A percentile compares a stretch with the other conserved stretches of the same genome.
Evolutionary conservation across 23 tunicate species (phyloP).

Genomic region (Pegea sp.): DNA sequence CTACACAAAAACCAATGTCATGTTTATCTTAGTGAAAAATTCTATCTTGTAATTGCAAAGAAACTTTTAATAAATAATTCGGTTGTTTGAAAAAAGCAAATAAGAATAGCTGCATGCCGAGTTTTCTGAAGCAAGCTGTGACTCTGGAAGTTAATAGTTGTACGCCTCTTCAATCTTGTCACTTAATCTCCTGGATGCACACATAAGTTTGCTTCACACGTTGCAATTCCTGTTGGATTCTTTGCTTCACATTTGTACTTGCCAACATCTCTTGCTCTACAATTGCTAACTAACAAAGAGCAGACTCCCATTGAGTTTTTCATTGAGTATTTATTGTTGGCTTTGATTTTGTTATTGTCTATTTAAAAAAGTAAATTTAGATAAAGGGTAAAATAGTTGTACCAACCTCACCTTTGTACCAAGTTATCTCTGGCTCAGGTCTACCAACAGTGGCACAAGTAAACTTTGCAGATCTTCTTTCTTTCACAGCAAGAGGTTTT

Average conservation of each 20-base stretch:
- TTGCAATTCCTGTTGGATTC: conserved; percentile 58
- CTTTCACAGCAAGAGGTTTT: conserved; percentile 45
- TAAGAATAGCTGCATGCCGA: too few species aligned
- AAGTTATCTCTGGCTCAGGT: conserved; percentile 82
- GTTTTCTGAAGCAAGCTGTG: too few species aligned
- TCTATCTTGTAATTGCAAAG: too few species aligned
- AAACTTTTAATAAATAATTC: too few species aligned
- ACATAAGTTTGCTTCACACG: conserved; percentile 48
- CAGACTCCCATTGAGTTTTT: conserved; percentile 70
- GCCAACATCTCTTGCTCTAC: conserved; percentile 63
- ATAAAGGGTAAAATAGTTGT: not conserved
- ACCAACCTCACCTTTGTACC: conserved; percentile 65
- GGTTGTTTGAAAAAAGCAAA: too few species aligned
- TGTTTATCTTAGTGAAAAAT: too few species aligned
- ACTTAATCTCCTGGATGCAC: conserved; percentile 1
- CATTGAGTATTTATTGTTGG: conserved; percentile 86
- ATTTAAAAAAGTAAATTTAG: not conserved
- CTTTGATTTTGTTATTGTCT: conserved; percentile 17
- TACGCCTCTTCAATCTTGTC: too few species aligned
- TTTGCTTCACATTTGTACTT: conserved; percentile 41
- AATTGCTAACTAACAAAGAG: conserved; percentile 52
- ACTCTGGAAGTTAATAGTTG: too few species aligned
- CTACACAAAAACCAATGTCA: too few species aligned
- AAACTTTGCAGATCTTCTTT: conserved; percentile 54
- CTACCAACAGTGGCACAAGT: conserved; percentile 67